Percentiles rank a stretch among this genome's conserved stretches.
phyloP scores from a whole-genome alignment of 2,888 invertebrate species.

The Nomada hirtipes region DNA sequence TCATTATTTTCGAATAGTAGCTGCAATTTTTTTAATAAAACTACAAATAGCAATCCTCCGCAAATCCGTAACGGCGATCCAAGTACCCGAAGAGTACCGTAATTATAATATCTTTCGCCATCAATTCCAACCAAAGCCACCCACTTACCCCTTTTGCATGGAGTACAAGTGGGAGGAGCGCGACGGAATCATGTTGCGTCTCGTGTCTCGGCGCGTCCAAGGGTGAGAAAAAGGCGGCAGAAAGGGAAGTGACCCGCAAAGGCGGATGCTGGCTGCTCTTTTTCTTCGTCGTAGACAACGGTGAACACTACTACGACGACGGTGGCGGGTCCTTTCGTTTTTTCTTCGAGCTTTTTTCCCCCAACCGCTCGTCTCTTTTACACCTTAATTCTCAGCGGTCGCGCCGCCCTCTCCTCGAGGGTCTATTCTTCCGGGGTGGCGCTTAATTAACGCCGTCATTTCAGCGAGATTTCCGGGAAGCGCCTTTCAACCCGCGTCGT shows the following conservation, averaged over 20 bases:
- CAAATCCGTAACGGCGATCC: too few species aligned
- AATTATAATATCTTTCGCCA: too few species aligned
- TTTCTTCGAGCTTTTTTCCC: conserved; percentile 25
- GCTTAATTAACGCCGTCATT: conserved; percentile 78
- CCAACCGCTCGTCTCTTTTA: conserved; percentile 41
- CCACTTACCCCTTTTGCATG: too few species aligned
- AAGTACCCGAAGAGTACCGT: too few species aligned
- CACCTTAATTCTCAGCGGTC: conserved; percentile 50
- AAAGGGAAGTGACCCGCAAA: conserved; percentile 25
- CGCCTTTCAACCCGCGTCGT: conserved; percentile 12
- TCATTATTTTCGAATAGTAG: too few species aligned
- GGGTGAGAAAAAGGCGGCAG: neutral
- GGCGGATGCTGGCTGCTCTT: conserved; percentile 41
- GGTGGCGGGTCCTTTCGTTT: conserved; percentile 21
- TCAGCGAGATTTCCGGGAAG: conserved; percentile 72
- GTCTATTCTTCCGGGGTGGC: conserved; percentile 75
- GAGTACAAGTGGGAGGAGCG: neutral
- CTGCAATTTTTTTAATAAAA: too few species aligned
- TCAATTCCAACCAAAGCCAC: too few species aligned
- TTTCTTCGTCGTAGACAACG: neutral
- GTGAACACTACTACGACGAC: neutral
- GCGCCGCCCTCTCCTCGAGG: conserved; percentile 30
- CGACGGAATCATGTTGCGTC: conserved; percentile 10
- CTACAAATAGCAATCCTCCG: too few species aligned
- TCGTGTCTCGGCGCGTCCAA: conserved; percentile 9